Conservation (phyloP, 2,797 vertebrate genomes). For the Diceros bicornis region DNA sequence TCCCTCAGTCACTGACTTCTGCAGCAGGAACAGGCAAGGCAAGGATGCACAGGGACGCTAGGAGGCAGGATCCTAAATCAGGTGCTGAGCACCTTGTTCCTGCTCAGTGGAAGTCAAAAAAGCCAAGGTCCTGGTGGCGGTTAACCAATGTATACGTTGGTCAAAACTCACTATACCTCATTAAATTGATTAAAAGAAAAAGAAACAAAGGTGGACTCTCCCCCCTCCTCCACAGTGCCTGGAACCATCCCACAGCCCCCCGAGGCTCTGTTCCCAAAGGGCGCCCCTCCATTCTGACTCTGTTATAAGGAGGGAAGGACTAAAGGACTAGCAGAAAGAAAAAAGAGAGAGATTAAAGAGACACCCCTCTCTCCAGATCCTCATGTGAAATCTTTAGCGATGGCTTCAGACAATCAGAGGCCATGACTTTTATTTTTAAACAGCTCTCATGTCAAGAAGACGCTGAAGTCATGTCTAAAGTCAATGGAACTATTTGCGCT, state of each 20-base stretch:
- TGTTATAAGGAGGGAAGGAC: conserved; percentile 1
- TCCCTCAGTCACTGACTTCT: background rate
- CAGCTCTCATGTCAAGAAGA: conserved; percentile 70
- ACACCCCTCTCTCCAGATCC: background rate
- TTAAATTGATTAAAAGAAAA: conserved; percentile 33
- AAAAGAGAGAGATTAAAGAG: background rate
- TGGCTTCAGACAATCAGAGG: conserved; percentile 65
- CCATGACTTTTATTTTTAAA: conserved; percentile 72
- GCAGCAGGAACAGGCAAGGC: background rate
- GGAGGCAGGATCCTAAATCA: background rate
- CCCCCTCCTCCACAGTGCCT: background rate
- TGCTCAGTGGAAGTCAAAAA: background rate
- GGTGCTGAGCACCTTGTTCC: background rate
- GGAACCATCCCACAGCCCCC: background rate
- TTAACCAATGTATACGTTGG: background rate
- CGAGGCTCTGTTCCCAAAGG: background rate
- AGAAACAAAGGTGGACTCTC: background rate
- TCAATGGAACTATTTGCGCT: conserved; percentile 76
- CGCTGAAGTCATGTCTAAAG: conserved; percentile 54
- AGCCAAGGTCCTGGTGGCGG: background rate
- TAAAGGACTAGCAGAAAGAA: background rate
- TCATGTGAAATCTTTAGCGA: conserved; percentile 67
- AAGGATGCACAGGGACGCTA: background rate
- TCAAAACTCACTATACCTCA: background rate
- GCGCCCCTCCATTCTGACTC: background rate